Evolutionary conservation across 2,888 invertebrate species (phyloP), one percentile per base, ranked within the genome.

Genomic region (Ophion ventricosus): DNA sequence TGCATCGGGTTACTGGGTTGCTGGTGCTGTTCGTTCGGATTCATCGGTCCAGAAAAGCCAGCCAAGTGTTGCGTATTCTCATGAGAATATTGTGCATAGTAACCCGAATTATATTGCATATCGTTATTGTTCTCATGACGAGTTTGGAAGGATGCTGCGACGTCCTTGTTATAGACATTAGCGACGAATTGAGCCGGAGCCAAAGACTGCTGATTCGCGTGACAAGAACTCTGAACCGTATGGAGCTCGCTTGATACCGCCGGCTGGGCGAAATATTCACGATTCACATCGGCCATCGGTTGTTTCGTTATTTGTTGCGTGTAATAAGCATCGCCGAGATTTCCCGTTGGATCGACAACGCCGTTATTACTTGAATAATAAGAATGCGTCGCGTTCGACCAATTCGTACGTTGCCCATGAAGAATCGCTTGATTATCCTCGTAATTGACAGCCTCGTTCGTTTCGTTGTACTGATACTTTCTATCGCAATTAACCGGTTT

Each of bases 241-340:
- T 84, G 56, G 1, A 76, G 59, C 11, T 26, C 49, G 61, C 43
- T 64, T 35, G 73, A 25, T 63, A n/a, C 40, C 49, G 49, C 0
- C 23, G 20, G 57, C 7, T 63, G 80, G 0, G 57, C 54, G 25
- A 59, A 84, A 79, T 88, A 90, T 23, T 85, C 85, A 11, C 70
- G 84, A 40, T 59, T 80, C 8, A 35, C 75, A 5, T 87, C 88
- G 4, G 67, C 66, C 29, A 63, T 83, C 14, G 35, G 23, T 29
- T 82, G 86, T 35, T 85, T 90, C 20, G 82, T 76, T 59, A 86
- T 56, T 64, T 89, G 87, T 84, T 89, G 90, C 11, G 88, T 67
- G 72, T 89, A 90, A 81, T 87, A 87, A 17, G 80, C 72, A 43
- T 87, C 85, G 7, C 43, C 69, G 0, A 88, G 40, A 35, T 87